Base-by-base conservation (phyloP, 2,888 invertebrate species). In the Apotomis turbidana region DNA sequence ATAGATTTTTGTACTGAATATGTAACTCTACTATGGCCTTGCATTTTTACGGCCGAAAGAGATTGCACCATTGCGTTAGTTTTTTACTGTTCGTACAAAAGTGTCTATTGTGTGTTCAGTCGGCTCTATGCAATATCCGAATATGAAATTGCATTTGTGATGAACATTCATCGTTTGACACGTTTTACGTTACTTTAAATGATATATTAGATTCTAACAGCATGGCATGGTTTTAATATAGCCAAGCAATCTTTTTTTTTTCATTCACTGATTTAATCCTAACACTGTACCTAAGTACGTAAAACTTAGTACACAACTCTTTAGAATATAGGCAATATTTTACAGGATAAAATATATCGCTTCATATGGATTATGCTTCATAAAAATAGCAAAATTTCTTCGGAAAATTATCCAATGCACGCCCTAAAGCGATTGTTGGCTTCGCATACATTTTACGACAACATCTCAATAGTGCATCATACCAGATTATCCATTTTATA, bases 401-500 rank as follows among this genome's bases (percentile, higher is more conserved):
- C 55, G 58, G 27, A 51, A 68, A 67, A 61, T 4, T 52, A 52
- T 62, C 55, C 44, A 46, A 62, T 58, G 52, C 62, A 46, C 58
- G 54, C 41, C 13, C 46, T 55, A n/a, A 61, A 63, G 52, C 61
- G 44, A 59, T 10, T 72, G 52, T 72, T 68, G 68, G 63, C 57
- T 63, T 46, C 10, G 76, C 79, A 82, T 86, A 86, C 85, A 89
- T 68, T 87, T 87, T 86, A 86, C 79, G 83, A 82, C 78, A 78
- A 79, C 76, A 79, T 83, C 81, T 78, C 80, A 83, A 86, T 86
- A 87, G 85, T 85, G 84, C 84, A 87, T 89, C 82, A 85, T 83
- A 80, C 81, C 76, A 84, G 85, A 87, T 90, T 87, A 89, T 89
- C 86, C 83, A 81, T 76, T 87, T 85, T 83, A 82, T 81, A 83